phyloP scores from a whole-genome alignment of 2,797 vertebrate genomes.

The Morus bassanus region DNA sequence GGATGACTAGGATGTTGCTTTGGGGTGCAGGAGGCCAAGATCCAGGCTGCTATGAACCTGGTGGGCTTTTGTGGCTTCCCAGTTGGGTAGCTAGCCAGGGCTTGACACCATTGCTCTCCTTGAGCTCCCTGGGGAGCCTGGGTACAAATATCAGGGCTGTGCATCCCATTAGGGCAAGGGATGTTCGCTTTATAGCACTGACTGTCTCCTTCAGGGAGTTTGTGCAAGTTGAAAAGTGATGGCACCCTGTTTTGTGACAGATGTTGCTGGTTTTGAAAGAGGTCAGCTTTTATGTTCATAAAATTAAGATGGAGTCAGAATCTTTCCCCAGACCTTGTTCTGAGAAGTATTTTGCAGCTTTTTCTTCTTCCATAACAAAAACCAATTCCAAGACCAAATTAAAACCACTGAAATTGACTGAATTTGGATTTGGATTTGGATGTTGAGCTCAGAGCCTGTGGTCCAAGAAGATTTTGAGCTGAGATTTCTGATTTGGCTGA shows the following conservation, averaged over 20 bases:
- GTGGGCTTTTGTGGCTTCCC: background rate
- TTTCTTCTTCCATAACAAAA: background rate
- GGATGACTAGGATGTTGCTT: background rate
- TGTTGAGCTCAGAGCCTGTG: background rate
- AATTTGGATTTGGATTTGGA: background rate
- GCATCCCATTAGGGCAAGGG: accelerated
- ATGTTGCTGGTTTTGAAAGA: background rate
- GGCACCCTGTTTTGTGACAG: background rate
- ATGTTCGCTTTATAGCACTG: background rate
- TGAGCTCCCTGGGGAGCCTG: background rate
- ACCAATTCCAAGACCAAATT: background rate
- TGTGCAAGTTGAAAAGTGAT: background rate
- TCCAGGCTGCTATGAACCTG: background rate
- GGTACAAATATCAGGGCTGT: background rate
- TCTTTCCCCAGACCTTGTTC: background rate
- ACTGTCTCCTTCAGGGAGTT: background rate
- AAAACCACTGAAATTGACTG: background rate
- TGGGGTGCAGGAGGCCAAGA: background rate
- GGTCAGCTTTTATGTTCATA: background rate
- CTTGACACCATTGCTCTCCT: background rate
- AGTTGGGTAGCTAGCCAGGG: background rate
- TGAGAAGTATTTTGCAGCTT: background rate
- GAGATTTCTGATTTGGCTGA: background rate
- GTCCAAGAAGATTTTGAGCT: background rate
- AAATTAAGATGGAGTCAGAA: background rate